phyloP scores from a whole-genome alignment of 2,888 invertebrate genomes.

The Escarpia spicata region DNA sequence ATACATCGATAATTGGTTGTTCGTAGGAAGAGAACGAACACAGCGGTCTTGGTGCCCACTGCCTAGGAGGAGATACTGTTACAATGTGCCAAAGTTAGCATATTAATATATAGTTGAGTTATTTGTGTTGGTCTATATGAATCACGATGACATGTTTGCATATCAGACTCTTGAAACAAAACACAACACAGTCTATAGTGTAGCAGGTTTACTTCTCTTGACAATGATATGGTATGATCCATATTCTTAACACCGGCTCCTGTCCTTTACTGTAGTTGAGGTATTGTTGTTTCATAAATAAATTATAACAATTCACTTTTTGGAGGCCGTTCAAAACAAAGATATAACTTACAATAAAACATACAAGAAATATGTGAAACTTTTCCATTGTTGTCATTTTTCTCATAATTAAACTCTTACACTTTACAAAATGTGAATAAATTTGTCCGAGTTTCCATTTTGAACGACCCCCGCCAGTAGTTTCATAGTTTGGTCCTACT shows the following conservation, averaged over 20 bases:
- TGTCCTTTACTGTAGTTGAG: neutral
- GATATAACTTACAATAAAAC: neutral
- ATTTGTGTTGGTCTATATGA: too few relatives aligned
- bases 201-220: conserved; percentile 4
- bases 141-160: too few relatives aligned
- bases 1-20: too few relatives aligned
- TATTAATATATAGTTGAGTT: too few relatives aligned
- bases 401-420: neutral
- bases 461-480: neutral
- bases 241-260: neutral
- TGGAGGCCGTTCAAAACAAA: conserved; percentile 12
- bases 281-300: conserved; percentile 13
- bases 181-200: neutral
- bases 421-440: neutral
- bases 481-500: neutral
- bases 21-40: too few relatives aligned
- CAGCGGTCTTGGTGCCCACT: too few relatives aligned
- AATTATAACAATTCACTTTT: neutral
- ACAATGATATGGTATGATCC: too few relatives aligned
- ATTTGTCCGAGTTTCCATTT: neutral
- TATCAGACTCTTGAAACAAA: neutral
- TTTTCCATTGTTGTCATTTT: neutral
- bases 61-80: too few relatives aligned
- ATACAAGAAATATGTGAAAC: neutral
- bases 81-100: too few relatives aligned